A percentile compares a stretch with the other conserved stretches of the same genome.
Conservation (phyloP, 2,888 invertebrate genomes). For the Blastobasis lacticolella region DNA sequence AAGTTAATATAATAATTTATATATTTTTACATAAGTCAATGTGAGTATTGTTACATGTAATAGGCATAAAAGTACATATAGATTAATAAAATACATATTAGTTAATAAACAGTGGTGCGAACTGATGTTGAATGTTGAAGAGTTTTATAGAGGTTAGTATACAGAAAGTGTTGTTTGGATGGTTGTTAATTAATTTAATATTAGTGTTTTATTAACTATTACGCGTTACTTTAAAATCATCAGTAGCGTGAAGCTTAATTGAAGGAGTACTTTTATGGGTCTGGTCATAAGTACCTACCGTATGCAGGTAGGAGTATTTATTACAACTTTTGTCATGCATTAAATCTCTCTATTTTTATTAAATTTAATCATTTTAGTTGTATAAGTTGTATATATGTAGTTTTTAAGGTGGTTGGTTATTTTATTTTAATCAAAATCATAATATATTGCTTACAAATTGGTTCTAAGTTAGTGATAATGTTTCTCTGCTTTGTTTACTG, state of each 20-base stretch:
- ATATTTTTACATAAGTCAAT: conserved; percentile 57
- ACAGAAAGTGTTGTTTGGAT: conserved; percentile 48
- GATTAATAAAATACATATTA: conserved; percentile 33
- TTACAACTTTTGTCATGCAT: neutral
- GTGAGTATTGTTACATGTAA: conserved; percentile 42
- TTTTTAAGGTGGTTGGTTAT: conserved; percentile 56
- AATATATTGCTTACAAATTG: conserved; percentile 49
- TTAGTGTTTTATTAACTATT: conserved; percentile 40
- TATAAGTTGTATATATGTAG: conserved; percentile 53
- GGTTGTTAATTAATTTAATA: conserved; percentile 58
- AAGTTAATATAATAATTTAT: conserved; percentile 37
- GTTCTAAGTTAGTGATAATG: conserved; percentile 25
- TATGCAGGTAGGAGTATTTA: conserved; percentile 33
- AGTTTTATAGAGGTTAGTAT: conserved; percentile 66
- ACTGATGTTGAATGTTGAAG: conserved; percentile 71
- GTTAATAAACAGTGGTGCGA: conserved; percentile 67
- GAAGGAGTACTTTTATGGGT: conserved; percentile 16
- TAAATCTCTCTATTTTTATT: conserved; percentile 45
- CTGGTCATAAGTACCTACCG: conserved; percentile 9
- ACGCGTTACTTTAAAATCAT: neutral
- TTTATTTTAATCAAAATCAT: conserved; percentile 50
- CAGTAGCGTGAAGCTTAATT: no score
- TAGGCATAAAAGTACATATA: conserved; percentile 25
- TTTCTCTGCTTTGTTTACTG: conserved; percentile 30
- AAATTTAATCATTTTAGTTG: conserved; percentile 26